Percentiles rank a stretch among this genome's conserved stretches.
These are phyloP conservation scores for Chirona hameri DNA, from an alignment of 2,888 invertebrate genomes.

Conservation along the genomic window DNA sequence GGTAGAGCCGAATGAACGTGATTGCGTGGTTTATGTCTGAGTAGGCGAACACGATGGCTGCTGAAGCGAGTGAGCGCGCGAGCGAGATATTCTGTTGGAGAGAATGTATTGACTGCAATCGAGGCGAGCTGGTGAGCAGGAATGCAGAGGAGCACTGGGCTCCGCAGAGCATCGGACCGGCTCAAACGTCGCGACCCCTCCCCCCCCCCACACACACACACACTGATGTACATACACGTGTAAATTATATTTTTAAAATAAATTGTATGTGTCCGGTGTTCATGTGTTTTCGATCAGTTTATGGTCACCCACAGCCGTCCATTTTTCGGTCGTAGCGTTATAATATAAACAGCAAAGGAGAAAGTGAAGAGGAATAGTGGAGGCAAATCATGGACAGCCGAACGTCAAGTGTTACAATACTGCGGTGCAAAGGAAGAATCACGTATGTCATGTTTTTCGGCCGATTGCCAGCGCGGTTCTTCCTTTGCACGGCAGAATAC, in stretches of 20 bases:
- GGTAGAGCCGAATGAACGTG: too few species aligned
- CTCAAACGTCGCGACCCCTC: neutral
- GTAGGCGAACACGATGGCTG: too few species aligned
- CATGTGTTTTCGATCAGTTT: neutral
- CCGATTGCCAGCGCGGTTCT: too few species aligned
- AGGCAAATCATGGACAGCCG: neutral
- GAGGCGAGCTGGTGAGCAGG: neutral
- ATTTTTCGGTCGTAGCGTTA: too few species aligned
- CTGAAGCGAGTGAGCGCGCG: too few species aligned
- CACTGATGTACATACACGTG: neutral
- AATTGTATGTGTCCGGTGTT: neutral
- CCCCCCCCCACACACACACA: neutral
- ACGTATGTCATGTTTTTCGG: too few species aligned
- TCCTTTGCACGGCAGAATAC: too few species aligned
- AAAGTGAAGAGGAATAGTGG: neutral
- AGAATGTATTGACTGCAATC: neutral
- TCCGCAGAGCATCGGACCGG: neutral
- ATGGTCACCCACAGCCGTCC: too few species aligned
- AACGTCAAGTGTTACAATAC: too few species aligned
- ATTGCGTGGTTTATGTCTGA: too few species aligned
- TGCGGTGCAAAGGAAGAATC: too few species aligned
- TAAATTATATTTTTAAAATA: constrained; percentile 29
- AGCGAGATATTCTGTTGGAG: neutral
- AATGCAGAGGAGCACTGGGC: neutral
- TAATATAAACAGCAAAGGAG: neutral